Percentiles rank a stretch among this genome's conserved stretches.
phyloP scores from a whole-genome alignment of 2,888 invertebrate genomes.

The Lasioglossum marginatum region DNA sequence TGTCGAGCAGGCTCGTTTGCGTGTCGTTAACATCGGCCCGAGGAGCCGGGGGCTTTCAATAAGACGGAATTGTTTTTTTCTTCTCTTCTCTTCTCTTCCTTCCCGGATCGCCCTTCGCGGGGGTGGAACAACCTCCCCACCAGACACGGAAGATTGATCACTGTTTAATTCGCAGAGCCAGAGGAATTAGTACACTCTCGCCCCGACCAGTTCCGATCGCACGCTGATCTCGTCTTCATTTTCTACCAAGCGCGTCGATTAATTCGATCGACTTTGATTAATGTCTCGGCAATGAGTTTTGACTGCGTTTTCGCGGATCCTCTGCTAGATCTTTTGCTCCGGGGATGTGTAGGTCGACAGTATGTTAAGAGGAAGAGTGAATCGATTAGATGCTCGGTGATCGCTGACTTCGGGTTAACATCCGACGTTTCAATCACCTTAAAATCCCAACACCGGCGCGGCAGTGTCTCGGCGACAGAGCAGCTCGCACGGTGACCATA shows the following conservation, averaged over 20 bases:
- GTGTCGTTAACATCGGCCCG: constrained; percentile 48
- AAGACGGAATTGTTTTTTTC: constrained; percentile 49
- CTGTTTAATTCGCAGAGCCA: constrained; percentile 45
- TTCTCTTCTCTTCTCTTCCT: background rate
- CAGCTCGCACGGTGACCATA: constrained; percentile 1
- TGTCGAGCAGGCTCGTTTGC: constrained; percentile 58
- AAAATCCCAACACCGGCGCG: background rate
- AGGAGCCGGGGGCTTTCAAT: constrained; percentile 19
- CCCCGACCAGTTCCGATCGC: constrained; percentile 21
- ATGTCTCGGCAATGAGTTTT: background rate
- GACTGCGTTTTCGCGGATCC: background rate
- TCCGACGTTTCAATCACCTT: background rate
- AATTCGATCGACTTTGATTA: constrained; percentile 24
- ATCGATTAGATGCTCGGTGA: background rate
- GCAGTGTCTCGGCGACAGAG: background rate
- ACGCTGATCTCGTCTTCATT: constrained; percentile 21
- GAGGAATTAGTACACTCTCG: constrained; percentile 29
- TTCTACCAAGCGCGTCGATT: constrained; percentile 15
- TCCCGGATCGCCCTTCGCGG: constrained; percentile 25
- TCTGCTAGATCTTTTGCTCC: background rate
- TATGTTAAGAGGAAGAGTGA: background rate
- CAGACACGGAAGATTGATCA: constrained; percentile 46
- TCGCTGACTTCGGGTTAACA: background rate
- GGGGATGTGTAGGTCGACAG: background rate
- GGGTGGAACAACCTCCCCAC: background rate